Evolutionary conservation across 2,113 vertebrate genomes (phyloP), one percentile per base, ranked within the genome.

Genomic region (Electrona antarctica): DNA sequence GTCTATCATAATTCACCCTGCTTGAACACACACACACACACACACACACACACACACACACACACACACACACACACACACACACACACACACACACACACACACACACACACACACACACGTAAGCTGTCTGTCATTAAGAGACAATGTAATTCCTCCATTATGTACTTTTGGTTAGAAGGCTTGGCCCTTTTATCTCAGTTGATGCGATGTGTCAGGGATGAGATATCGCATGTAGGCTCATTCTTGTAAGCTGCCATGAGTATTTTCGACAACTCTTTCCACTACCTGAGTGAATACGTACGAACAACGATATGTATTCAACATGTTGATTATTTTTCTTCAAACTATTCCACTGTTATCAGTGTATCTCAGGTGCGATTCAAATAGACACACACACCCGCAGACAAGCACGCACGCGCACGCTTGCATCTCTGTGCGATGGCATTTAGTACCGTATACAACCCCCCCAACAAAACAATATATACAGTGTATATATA

Each of bases 401-500:
- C n/a, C n/a, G n/a, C n/a, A n/a, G n/a, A n/a, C n/a, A n/a, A n/a
- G n/a, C 12, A 8, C 2, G 21, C 21, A 21, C 21, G 21, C 21
- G 21, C 21, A 21, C 21, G 21, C 21, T 21, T 21, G 21, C 21
- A 21, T 21, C 47, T 73, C 55, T 66, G 62, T 73, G 71, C 62
- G 50, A 62, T 88, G 77, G 76, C 79, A 84, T 78, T 85, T 78
- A 75, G 58, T 52, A 10, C 8, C 60, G 58, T 64, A 65, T 21
- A 21, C 21, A 21, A 1, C 21, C 21, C 49, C 33, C 55, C 50
- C 51, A 70, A 67, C 51, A 33, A 50, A 21, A 21, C 1, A 21
- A 21, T 1, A 21, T 21, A 21, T 21, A 21, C 21, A 21, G 21
- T 21, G 2, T 21, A 21, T 21, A 21, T 21, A 21, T 21, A 21